Conservation (phyloP, 2,888 invertebrate genomes). For the Anaspis maculata region DNA sequence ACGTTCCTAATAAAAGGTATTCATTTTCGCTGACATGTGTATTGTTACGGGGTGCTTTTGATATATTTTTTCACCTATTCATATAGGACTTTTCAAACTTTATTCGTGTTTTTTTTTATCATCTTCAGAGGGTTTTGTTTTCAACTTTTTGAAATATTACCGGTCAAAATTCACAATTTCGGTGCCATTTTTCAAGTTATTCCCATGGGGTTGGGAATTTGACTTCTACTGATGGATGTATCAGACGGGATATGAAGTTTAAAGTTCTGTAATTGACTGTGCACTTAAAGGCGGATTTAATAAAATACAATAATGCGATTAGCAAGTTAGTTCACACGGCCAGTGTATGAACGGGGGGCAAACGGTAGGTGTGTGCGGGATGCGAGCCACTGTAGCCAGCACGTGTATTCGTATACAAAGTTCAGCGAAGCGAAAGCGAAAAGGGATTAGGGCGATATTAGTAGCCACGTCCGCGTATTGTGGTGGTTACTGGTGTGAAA, state of each 20-base stretch:
- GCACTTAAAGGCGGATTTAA: neutral
- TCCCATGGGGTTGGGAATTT: neutral
- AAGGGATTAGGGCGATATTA: conserved; percentile 36
- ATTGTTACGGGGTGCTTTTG: too few species aligned
- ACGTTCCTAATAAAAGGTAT: too few species aligned
- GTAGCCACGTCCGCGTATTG: conserved; percentile 39
- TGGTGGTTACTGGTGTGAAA: conserved; percentile 46
- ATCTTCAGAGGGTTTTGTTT: too few species aligned
- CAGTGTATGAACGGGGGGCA: conserved; percentile 21
- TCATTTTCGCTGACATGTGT: too few species aligned
- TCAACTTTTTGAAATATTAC: too few species aligned
- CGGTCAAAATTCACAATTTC: too few species aligned
- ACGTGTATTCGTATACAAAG: conserved; percentile 17
- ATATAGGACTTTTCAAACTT: too few species aligned
- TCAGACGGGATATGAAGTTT: conserved; percentile 7
- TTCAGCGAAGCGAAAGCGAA: conserved; percentile 27
- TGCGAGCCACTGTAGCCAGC: conserved; percentile 23
- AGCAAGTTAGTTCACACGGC: conserved; percentile 31
- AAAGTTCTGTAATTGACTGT: neutral
- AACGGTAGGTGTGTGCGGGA: conserved; percentile 6
- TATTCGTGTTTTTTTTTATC: too few species aligned
- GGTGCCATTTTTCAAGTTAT: too few species aligned
- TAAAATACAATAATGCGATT: conserved; percentile 28
- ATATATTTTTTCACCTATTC: too few species aligned
- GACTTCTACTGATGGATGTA: conserved; percentile 26